Conservation (phyloP, 2,888 invertebrate genomes). For the Nineta flava region DNA sequence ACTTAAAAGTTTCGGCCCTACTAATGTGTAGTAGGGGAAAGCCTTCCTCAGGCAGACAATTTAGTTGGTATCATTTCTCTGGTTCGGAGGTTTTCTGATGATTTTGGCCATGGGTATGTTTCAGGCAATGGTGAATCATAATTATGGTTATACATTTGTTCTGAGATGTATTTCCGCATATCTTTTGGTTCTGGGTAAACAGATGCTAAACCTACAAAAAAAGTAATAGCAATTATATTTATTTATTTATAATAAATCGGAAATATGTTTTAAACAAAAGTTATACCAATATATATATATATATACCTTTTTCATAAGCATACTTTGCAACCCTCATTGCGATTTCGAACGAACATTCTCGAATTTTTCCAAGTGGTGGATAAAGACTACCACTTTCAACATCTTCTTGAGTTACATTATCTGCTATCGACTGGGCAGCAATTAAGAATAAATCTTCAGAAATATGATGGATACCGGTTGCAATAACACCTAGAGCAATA, state of each 20-base stretch:
- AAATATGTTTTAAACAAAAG: no score
- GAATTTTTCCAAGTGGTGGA: slow-evolving; percentile 72
- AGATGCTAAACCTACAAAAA: slow-evolving; percentile 58
- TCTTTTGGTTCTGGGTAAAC: slow-evolving; percentile 75
- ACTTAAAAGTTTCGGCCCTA: background rate
- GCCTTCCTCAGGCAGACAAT: slow-evolving; percentile 9
- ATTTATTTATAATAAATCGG: no score
- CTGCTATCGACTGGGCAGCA: slow-evolving; percentile 74
- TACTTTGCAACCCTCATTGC: slow-evolving; percentile 59
- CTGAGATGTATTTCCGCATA: slow-evolving; percentile 49
- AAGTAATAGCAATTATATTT: no score
- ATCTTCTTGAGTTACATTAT: slow-evolving; percentile 65
- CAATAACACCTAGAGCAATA: slow-evolving; percentile 77
- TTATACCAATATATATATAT: background rate
- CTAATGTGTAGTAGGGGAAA: background rate
- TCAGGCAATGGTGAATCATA: slow-evolving; percentile 65
- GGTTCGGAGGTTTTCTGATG: slow-evolving; percentile 20
- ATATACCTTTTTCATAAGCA: slow-evolving; percentile 72
- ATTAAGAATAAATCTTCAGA: slow-evolving; percentile 84
- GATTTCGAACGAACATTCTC: slow-evolving; percentile 74
- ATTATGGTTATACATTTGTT: slow-evolving; percentile 61
- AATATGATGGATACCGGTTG: slow-evolving; percentile 77
- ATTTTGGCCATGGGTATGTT: slow-evolving; percentile 42
- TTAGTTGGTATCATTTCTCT: slow-evolving; percentile 22
- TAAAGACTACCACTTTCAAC: slow-evolving; percentile 76